A percentile compares a stretch with the other conserved stretches of the same genome.
Evolutionary conservation across 2,797 vertebrate species (phyloP).

Genomic region (Leuciscus waleckii): DNA sequence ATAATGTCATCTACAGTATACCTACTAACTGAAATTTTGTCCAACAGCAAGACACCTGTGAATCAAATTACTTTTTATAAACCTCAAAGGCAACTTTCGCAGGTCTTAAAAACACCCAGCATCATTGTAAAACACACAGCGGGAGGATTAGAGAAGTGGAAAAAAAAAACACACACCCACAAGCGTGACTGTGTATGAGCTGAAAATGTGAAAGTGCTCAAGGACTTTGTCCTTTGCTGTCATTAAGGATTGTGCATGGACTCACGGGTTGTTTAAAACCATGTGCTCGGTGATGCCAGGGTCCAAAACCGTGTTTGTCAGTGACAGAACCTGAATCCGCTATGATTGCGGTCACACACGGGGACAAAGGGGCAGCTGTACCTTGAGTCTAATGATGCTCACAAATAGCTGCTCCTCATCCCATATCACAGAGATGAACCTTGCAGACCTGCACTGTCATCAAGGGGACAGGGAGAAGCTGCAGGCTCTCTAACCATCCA

Average conservation of each 20-base stretch:
- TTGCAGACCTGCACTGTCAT: conserved; percentile 50
- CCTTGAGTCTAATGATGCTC: conserved; percentile 60
- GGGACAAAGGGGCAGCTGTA: conserved; percentile 59
- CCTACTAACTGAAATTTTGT: not conserved
- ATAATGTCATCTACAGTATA: not conserved
- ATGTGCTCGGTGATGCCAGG: conserved; percentile 25
- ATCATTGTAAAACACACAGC: conserved; percentile 56
- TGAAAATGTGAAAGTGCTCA: conserved; percentile 48
- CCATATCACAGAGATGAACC: conserved; percentile 52
- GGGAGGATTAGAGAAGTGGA: conserved; percentile 21
- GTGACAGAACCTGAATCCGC: conserved; percentile 44
- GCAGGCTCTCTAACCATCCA: conserved; percentile 28
- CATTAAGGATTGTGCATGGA: conserved; percentile 11
- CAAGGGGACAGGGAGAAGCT: conserved; percentile 42
- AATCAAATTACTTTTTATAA: conserved; percentile 43
- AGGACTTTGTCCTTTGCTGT: conserved; percentile 34
- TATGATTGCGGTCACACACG: conserved; percentile 40
- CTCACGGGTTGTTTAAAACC: conserved; percentile 30
- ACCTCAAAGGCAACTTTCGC: conserved; percentile 48
- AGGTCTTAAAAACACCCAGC: conserved; percentile 52
- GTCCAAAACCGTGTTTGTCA: conserved; percentile 22
- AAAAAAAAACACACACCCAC: not conserved
- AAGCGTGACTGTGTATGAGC: conserved; percentile 37
- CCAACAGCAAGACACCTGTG: conserved; percentile 31
- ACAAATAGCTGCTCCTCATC: conserved; percentile 59